phyloP scores from a whole-genome alignment of 2,113 vertebrate genomes.

The Tetrax tetrax region DNA sequence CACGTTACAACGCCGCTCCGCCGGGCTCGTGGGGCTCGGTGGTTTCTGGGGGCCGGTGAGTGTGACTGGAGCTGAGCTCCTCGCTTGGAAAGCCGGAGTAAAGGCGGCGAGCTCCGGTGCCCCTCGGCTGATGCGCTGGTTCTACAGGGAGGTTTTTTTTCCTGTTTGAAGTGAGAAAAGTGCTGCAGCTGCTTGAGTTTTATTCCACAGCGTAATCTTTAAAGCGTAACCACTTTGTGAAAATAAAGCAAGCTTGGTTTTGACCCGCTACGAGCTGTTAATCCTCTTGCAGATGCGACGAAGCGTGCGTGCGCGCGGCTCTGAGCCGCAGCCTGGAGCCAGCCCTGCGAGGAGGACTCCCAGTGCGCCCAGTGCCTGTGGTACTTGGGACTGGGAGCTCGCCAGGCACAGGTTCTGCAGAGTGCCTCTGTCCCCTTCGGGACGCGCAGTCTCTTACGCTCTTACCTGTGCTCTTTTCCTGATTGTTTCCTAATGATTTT shows the following conservation, averaged over 20 bases:
- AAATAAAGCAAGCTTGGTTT: neutral
- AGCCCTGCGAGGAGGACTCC: neutral
- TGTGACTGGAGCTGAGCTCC: neutral
- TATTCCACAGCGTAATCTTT: rapidly evolving
- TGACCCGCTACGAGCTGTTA: neutral
- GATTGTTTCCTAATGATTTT: neutral
- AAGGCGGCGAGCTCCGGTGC: neutral
- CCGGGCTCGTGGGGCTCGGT: neutral
- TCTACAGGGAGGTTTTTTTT: neutral
- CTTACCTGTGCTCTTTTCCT: neutral
- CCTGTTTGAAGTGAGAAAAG: neutral
- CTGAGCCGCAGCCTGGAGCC: neutral
- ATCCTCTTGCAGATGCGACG: neutral
- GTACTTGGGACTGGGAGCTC: neutral
- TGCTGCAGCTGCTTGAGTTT: neutral
- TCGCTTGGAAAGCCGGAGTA: neutral
- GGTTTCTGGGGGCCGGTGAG: neutral
- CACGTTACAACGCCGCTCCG: neutral
- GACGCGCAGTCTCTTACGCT: rapidly evolving
- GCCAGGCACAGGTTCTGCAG: neutral
- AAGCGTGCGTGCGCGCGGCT: rapidly evolving
- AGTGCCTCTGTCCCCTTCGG: rapidly evolving
- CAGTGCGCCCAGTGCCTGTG: neutral
- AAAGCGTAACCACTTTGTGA: neutral
- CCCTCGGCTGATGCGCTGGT: neutral